phyloP scores from a whole-genome alignment of 2,113 vertebrate genomes.

The Propithecus coquereli region DNA sequence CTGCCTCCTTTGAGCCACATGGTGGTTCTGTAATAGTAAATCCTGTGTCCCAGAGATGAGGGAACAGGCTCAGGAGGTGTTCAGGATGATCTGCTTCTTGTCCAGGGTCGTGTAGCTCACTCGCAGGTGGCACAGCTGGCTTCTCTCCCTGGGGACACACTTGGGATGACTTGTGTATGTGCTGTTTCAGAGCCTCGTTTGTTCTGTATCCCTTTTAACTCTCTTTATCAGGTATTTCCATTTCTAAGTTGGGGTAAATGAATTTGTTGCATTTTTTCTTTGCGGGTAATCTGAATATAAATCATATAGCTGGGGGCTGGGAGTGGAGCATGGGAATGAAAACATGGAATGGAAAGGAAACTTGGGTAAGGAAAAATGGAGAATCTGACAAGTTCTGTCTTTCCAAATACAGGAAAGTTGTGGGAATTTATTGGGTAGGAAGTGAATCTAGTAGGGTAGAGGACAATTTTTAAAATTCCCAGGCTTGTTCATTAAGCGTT shows the following conservation, averaged over 20 bases:
- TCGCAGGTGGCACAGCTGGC: neutral
- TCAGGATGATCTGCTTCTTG: neutral
- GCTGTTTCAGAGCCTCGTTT: neutral
- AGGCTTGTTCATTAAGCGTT: neutral
- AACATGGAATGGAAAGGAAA: neutral
- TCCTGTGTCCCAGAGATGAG: neutral
- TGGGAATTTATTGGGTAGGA: neutral
- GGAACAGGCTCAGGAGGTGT: neutral
- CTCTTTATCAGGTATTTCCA: neutral
- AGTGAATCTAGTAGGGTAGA: neutral
- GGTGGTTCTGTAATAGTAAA: neutral
- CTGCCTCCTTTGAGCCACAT: neutral
- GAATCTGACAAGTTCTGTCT: neutral
- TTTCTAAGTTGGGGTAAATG: constrained; percentile 18
- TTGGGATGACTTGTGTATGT: neutral
- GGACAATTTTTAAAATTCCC: neutral
- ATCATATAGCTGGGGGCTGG: neutral
- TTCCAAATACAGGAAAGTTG: neutral
- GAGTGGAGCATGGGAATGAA: neutral
- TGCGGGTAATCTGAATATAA: constrained; percentile 10
- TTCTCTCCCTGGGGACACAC: neutral
- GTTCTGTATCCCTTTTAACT: neutral
- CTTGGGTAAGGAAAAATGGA: neutral
- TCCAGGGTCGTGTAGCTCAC: neutral
- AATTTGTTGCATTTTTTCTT: neutral